Evolutionary conservation across 2,113 vertebrate genomes (phyloP).

Genomic region (Lycaon pictus): DNA sequence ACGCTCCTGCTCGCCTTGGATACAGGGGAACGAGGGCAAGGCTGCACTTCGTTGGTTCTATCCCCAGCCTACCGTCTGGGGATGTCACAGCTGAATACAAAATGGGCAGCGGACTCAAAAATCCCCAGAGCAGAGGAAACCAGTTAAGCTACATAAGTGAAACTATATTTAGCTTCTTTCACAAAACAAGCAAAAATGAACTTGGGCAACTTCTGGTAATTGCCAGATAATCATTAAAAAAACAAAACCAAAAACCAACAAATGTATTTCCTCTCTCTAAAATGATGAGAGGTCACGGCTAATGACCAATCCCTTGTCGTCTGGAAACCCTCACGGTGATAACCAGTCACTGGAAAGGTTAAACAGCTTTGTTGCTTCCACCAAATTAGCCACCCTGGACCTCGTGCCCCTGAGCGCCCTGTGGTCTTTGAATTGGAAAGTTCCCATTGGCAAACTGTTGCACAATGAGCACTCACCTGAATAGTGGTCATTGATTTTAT

Average conservation of each 20-base stretch:
- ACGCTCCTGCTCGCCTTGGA: too few relatives aligned
- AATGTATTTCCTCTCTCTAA: neutral
- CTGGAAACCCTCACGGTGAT: neutral
- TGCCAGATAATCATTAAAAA: neutral
- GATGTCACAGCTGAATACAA: neutral
- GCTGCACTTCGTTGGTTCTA: neutral
- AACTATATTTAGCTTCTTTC: constrained; percentile 16
- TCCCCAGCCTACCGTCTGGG: neutral
- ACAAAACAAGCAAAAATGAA: neutral
- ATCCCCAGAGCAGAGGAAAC: neutral
- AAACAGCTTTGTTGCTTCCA: neutral
- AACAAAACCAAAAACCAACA: neutral
- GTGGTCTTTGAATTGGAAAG: neutral
- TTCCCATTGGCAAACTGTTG: neutral
- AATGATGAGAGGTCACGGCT: neutral
- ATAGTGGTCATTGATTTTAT: neutral
- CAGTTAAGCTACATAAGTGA: neutral
- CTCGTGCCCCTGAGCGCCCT: neutral
- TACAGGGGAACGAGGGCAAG: neutral
- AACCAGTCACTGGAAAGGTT: neutral
- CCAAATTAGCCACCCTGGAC: neutral
- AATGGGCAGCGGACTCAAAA: neutral
- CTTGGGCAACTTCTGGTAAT: neutral
- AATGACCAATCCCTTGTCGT: neutral
- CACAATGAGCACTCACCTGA: neutral